Evolutionary conservation across 1,140 invertebrate species (phyloP).

Genomic region (Gyrodactylus salaris): DNA sequence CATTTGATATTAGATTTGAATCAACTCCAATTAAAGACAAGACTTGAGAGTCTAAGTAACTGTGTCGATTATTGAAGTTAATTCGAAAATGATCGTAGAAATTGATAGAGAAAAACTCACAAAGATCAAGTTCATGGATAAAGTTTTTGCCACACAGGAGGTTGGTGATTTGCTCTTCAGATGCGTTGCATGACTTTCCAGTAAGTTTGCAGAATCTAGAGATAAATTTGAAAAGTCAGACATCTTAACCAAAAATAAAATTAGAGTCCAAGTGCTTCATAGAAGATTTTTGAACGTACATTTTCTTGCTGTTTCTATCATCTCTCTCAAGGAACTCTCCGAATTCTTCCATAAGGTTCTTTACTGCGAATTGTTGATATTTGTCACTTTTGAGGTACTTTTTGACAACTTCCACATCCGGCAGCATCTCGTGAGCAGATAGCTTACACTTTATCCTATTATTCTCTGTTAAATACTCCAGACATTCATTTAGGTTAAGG

Average conservation of each 20-base stretch:
- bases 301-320: neutral
- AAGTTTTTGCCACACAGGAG: neutral
- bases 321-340: neutral
- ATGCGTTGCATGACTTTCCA: neutral
- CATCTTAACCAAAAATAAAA: no score
- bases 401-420: neutral
- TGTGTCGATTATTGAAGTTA: no score
- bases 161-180: neutral
- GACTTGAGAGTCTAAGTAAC: no score
- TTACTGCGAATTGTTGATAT: neutral
- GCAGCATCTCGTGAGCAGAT: neutral
- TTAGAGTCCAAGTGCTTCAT: no score
- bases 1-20: no score
- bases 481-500: neutral
- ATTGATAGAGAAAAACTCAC: neutral
- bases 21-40: no score
- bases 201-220: neutral
- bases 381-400: neutral
- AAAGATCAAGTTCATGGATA: neutral
- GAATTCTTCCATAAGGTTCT: neutral
- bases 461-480: neutral
- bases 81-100: no score
- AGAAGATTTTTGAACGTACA: neutral
- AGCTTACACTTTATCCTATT: neutral
- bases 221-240: no score